Percentiles rank a stretch among this genome's conserved stretches.
Evolutionary conservation across 2,113 vertebrate genomes (phyloP).

Genomic region (Seriola dumerili): DNA sequence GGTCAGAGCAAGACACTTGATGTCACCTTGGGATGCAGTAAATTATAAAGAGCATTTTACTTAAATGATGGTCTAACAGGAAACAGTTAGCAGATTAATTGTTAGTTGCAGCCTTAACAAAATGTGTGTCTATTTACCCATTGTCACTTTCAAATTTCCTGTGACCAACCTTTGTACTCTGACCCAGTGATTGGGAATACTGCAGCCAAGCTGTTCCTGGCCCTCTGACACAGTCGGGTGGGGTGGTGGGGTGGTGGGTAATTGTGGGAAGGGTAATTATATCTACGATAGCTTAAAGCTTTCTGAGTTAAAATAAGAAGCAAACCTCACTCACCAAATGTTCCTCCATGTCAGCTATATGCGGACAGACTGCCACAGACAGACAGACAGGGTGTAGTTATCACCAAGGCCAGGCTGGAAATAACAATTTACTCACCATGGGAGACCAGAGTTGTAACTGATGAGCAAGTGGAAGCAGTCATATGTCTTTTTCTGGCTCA

Average conservation of each 20-base stretch:
- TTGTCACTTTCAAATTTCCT: not conserved
- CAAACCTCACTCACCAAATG: constrained; percentile 66
- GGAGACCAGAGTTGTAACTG: constrained; percentile 39
- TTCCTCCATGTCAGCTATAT: constrained; percentile 60
- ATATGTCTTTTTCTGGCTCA: constrained; percentile 27
- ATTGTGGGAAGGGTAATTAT: constrained; percentile 62
- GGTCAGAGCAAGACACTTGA: too few species aligned
- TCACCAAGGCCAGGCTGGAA: constrained; percentile 68
- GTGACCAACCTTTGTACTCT: constrained; percentile 16
- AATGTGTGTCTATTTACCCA: too few species aligned
- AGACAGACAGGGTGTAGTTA: constrained; percentile 58
- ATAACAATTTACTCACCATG: constrained; percentile 64
- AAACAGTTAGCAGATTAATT: too few species aligned
- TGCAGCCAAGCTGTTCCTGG: constrained; percentile 34
- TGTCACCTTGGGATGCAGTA: too few species aligned
- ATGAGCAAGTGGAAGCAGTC: constrained; percentile 17
- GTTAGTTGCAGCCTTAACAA: too few species aligned
- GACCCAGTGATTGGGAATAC: constrained; percentile 22
- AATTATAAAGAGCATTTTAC: too few species aligned
- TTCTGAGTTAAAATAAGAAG: constrained; percentile 71
- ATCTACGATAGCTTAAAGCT: constrained; percentile 62
- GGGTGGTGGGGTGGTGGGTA: constrained; percentile 14
- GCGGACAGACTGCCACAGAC: constrained; percentile 29
- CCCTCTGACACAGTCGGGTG: constrained; percentile 41
- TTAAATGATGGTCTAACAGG: too few species aligned